These are phyloP conservation scores for Meda fulgida DNA, from an alignment of 2,797 vertebrate genomes.

Conservation along the genomic window DNA sequence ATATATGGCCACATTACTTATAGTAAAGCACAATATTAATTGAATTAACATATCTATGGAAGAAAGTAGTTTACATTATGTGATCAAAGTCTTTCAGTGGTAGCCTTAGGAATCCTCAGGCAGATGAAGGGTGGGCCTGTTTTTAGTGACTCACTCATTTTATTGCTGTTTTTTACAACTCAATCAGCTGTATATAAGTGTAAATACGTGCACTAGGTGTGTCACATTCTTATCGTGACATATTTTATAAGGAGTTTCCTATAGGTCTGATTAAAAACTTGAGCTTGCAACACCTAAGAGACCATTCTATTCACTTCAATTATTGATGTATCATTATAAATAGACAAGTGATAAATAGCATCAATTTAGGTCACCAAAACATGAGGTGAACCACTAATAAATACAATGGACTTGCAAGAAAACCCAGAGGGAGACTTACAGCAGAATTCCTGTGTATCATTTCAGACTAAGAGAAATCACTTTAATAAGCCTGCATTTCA, in stretches of 20 bases:
- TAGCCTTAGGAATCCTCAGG: neutral
- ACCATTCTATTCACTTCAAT: conserved; percentile 6
- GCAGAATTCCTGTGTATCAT: neutral
- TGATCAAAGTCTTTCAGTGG: neutral
- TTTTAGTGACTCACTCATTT: conserved; percentile 49
- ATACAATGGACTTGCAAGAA: neutral
- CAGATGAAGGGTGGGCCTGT: neutral
- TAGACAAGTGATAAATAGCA: conserved; percentile 12
- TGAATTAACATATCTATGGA: neutral
- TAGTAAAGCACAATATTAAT: neutral
- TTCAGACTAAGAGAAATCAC: conserved; percentile 36
- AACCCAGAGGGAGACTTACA: neutral
- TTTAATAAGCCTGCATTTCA: conserved; percentile 22
- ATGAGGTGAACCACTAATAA: neutral
- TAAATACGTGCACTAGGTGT: conserved; percentile 60
- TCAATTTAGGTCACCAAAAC: neutral
- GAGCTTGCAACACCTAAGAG: conserved; percentile 8
- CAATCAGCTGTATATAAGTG: conserved; percentile 51
- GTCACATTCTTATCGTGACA: conserved; percentile 36
- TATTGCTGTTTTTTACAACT: conserved; percentile 63
- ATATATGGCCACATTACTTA: neutral
- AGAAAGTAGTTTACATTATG: neutral
- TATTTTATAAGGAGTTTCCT: conserved; percentile 27
- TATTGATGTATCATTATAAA: conserved; percentile 21
- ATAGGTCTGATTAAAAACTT: conserved; percentile 30